A percentile compares a stretch with the other conserved stretches of the same genome.
phyloP scores from a whole-genome alignment of 2,888 invertebrate genomes.

The Melanophora roralis region DNA sequence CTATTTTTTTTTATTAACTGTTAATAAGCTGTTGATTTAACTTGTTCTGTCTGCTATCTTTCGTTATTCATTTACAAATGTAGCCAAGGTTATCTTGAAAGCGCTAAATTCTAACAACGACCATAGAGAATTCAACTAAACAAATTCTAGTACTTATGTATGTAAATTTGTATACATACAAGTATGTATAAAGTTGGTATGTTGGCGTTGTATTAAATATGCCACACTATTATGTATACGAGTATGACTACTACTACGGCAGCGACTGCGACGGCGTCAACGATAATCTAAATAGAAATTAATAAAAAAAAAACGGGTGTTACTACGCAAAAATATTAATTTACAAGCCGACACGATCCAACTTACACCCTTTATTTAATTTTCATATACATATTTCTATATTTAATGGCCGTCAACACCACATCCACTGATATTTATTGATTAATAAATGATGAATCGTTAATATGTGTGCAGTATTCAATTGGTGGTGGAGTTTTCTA shows the following conservation, averaged over 20 bases:
- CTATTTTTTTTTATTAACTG: constrained; percentile 8
- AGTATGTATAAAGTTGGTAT: background rate
- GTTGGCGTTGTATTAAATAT: background rate
- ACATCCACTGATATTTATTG: constrained; percentile 31
- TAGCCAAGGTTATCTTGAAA: constrained; percentile 63
- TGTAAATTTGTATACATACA: constrained; percentile 8
- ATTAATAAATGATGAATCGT: constrained; percentile 39
- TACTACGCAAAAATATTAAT: constrained; percentile 43
- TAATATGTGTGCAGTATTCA: background rate
- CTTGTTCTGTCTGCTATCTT: constrained; percentile 14
- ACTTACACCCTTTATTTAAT: constrained; percentile 21
- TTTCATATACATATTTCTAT: background rate
- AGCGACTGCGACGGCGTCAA: background rate
- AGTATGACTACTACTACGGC: background rate
- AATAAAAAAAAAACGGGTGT: background rate
- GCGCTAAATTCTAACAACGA: constrained; percentile 34
- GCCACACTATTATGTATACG: background rate
- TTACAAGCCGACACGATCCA: constrained; percentile 43
- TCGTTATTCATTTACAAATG: constrained; percentile 7
- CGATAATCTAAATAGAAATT: background rate
- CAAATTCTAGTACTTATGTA: constrained; percentile 2
- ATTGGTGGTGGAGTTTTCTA: constrained; percentile 38
- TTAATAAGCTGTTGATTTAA: constrained; percentile 18
- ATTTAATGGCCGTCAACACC: constrained; percentile 22
- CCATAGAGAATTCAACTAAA: background rate